phyloP scores from a whole-genome alignment of 2,113 vertebrate genomes.

The Cochlearius cochlearius region DNA sequence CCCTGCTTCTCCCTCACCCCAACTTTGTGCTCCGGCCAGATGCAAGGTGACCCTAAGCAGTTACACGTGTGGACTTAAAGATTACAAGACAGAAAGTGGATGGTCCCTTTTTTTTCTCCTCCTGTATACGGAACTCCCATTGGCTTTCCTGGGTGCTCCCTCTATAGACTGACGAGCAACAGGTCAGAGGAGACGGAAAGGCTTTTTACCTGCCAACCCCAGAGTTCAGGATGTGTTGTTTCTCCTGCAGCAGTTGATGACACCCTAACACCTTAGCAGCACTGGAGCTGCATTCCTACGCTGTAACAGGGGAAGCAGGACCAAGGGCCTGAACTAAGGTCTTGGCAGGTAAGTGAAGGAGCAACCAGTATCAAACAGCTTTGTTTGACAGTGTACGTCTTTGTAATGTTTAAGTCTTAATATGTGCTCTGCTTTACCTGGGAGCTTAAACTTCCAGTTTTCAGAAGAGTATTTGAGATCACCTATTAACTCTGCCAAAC shows the following conservation, averaged over 20 bases:
- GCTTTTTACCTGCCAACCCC: conserved; percentile 68
- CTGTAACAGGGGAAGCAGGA: conserved; percentile 71
- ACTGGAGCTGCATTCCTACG: conserved; percentile 70
- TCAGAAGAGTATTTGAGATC: neutral
- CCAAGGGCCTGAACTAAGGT: conserved; percentile 72
- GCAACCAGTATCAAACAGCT: conserved; percentile 53
- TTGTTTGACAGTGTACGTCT: conserved; percentile 50
- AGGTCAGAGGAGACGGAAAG: conserved; percentile 43
- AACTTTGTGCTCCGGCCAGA: neutral
- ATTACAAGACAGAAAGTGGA: conserved; percentile 51
- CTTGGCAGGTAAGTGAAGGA: conserved; percentile 71
- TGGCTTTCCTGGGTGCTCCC: conserved; percentile 51
- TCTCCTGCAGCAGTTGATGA: conserved; percentile 72
- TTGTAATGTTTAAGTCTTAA: conserved; percentile 67
- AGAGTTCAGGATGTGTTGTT: conserved; percentile 73
- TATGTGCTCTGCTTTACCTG: conserved; percentile 49
- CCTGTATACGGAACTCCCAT: conserved; percentile 3
- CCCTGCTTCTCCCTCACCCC: neutral
- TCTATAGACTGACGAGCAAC: neutral
- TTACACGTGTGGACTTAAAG: conserved; percentile 51
- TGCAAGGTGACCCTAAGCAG: conserved; percentile 13
- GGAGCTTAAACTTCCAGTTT: conserved; percentile 11
- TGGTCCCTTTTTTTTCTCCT: neutral
- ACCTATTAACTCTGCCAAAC: neutral
- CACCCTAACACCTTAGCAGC: conserved; percentile 70